These are phyloP conservation scores for Rhodinocichla rosea DNA, from an alignment of 2,113 vertebrate species.

Conservation along the genomic window DNA sequence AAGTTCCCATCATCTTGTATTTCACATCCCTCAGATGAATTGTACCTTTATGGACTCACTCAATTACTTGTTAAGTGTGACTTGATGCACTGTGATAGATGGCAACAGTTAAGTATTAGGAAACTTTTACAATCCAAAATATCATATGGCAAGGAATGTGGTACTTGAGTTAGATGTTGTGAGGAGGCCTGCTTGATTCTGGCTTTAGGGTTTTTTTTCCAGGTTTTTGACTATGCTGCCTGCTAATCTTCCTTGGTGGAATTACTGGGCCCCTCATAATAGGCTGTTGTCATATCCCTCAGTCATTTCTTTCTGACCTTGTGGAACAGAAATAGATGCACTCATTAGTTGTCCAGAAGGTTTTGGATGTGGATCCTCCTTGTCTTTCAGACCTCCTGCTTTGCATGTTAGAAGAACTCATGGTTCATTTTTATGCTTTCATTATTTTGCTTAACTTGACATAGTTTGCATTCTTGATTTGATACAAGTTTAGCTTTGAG, in stretches of 20 bases:
- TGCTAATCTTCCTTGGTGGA: background rate
- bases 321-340: background rate
- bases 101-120: background rate
- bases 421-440: background rate
- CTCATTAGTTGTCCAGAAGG: background rate
- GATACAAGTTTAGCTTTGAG: background rate
- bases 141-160: background rate
- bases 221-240: background rate
- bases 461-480: background rate
- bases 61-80: background rate
- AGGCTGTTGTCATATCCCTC: background rate
- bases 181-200: background rate
- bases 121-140: background rate
- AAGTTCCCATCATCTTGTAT: background rate
- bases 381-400: background rate
- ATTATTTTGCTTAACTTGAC: background rate
- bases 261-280: background rate
- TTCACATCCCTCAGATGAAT: background rate
- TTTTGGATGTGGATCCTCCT: background rate
- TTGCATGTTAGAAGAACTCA: background rate
- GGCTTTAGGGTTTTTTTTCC: fast-evolving
- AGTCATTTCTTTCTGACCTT: background rate
- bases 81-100: too few relatives aligned
- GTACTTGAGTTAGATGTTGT: background rate
- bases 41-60: background rate